Evolutionary conservation across 37 sponge, comb jelly and placozoan species (phyloP).

Genomic region (Diacarnus erythraeanus): DNA sequence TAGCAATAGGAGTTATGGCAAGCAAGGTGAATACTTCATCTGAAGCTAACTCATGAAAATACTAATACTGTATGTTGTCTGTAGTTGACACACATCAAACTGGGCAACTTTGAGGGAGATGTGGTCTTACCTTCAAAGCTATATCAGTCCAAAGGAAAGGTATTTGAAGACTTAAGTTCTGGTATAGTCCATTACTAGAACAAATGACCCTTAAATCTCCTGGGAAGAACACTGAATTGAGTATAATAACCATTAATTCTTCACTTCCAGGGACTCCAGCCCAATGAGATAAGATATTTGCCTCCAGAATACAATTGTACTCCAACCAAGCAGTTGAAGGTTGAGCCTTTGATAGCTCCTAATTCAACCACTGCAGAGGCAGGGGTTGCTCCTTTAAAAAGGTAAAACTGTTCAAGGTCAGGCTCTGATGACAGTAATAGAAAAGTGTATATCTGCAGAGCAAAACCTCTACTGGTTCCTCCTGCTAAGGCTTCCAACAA

Average conservation of each 20-base stretch:
- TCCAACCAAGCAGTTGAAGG: constrained; percentile 21
- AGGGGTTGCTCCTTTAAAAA: not conserved
- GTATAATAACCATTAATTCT: too few relatives aligned
- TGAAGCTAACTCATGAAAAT: not conserved
- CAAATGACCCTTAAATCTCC: too few relatives aligned
- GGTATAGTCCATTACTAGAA: not conserved
- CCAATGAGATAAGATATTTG: constrained; percentile 39
- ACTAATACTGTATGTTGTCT: not conserved
- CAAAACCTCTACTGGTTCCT: too few relatives aligned
- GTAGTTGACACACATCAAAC: constrained; percentile 17
- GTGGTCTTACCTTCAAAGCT: constrained; percentile 34
- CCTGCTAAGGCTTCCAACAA: too few relatives aligned
- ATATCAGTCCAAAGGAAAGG: constrained; percentile 35
- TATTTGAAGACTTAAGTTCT: too few relatives aligned
- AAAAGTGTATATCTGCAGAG: not conserved
- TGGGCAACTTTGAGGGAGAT: constrained; percentile 43
- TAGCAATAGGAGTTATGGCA: constrained; percentile 47
- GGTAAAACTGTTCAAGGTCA: not conserved
- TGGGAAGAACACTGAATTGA: too few relatives aligned
- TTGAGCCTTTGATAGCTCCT: not conserved
- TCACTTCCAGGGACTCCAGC: too few relatives aligned
- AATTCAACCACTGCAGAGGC: not conserved
- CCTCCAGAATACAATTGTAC: constrained; percentile 53
- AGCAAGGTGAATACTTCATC: constrained; percentile 37
- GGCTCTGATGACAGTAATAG: not conserved